Evolutionary conservation across 2,888 invertebrate species (phyloP).

Genomic region (Meta bourneti): DNA sequence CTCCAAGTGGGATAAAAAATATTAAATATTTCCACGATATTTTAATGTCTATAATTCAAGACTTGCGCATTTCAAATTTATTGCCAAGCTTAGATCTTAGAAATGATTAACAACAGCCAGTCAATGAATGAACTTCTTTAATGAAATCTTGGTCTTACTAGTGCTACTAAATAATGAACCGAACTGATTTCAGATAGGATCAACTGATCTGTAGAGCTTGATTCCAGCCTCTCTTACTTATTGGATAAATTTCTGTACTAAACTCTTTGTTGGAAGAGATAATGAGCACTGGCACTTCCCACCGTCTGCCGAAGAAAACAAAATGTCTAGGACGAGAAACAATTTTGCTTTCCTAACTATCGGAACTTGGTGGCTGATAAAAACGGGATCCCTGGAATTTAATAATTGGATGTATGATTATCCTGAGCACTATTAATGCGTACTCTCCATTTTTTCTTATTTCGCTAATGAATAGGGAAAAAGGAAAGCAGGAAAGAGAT

Average conservation of each 20-base stretch:
- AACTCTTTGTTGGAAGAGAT: neutral
- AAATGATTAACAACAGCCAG: too few relatives aligned
- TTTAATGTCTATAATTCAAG: too few relatives aligned
- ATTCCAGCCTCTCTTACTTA: neutral
- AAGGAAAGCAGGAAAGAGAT: neutral
- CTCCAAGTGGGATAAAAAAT: too few relatives aligned
- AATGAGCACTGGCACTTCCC: neutral
- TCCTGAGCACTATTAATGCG: conserved; percentile 8
- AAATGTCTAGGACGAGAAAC: neutral
- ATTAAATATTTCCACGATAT: too few relatives aligned
- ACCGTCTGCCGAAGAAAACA: neutral
- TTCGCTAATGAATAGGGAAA: neutral
- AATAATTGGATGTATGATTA: conserved; percentile 26
- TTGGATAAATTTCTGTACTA: neutral
- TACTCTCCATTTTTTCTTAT: neutral
- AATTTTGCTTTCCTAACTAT: neutral
- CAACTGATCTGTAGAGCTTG: neutral
- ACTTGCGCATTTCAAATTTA: too few relatives aligned
- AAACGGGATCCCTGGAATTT: neutral
- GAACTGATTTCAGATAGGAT: neutral
- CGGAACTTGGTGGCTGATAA: neutral
- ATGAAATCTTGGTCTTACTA: too few relatives aligned
- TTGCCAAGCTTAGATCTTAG: too few relatives aligned
- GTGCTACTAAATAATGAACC: neutral
- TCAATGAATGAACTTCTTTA: too few relatives aligned